Base-by-base conservation (phyloP, 2,888 invertebrate species). In the Stomorhina lunata region DNA sequence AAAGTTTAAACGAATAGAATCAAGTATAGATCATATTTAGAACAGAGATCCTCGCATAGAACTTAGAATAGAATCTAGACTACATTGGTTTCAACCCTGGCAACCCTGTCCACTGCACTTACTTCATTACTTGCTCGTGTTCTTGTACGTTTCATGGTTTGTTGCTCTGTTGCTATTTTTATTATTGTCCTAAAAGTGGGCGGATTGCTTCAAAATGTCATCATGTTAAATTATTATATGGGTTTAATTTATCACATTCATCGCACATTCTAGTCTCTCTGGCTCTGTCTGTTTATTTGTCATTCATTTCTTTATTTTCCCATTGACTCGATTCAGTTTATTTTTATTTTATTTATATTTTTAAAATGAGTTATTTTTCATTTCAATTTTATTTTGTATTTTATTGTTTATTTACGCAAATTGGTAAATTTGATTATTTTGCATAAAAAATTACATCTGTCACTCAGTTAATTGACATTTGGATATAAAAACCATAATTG, bases 391-490 rank as follows among this genome's bases (percentile, higher is more conserved):
- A 4, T 43, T 32, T 15, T 15, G 15, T 9, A 29, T 22, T 12
- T 1, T 12, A 2, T n/a, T n/a, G n/a, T n/a, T 17, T 6, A 43
- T 9, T 2, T 37, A 37, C 2, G 6, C 25, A 27, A n/a, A n/a
- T 9, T 37, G 6, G 37, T 20, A 66, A 66, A 37, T 66, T 45
- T 34, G 7, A 76, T 76, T 66, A 57, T 57, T 75, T 75, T 66
- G 59, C 37, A 25, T 29, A 53, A 57, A 20, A n/a, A 55, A 10
- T 32, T 4, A 22, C 15, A 20, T 27, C 61, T 57, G 75, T 66
- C 75, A 55, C n/a, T n/a, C n/a, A 65, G 22, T 55, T 76, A 55
- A 76, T 66, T 76, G 75, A 66, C 75, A 59, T 45, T 43, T 68
- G 68, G 53, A 48, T 53, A 55, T 55, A 7, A 20, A n/a, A 10